Evolutionary conservation across 2,113 vertebrate species (phyloP).

Genomic region (Pao palembangensis): DNA sequence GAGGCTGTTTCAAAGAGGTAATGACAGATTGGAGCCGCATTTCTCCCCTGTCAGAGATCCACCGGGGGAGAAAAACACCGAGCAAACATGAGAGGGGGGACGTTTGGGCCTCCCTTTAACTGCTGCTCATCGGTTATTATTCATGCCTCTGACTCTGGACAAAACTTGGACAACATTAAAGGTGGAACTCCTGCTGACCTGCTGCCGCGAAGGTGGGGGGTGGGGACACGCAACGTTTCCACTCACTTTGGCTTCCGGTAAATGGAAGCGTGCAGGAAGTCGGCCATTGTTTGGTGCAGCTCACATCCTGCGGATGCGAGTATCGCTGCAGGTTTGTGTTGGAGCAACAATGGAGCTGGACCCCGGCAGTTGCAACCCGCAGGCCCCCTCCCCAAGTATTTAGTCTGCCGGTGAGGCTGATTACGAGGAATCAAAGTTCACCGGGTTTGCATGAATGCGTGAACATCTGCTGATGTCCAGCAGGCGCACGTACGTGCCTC

Average conservation of each 20-base stretch:
- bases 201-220: neutral
- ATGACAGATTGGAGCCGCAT: too few species aligned
- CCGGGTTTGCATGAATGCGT: constrained; percentile 50
- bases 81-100: too few species aligned
- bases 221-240: too few species aligned
- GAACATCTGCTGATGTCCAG: constrained; percentile 38
- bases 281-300: constrained; percentile 32
- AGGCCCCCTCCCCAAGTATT: constrained; percentile 50
- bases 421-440: constrained; percentile 64
- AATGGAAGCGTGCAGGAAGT: constrained; percentile 28
- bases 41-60: too few species aligned
- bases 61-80: too few species aligned
- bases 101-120: too few species aligned
- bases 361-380: constrained; percentile 25
- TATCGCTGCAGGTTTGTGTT: too few species aligned
- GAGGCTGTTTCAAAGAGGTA: too few species aligned
- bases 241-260: too few species aligned
- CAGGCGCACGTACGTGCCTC: constrained; percentile 30
- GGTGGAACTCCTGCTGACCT: constrained; percentile 13
- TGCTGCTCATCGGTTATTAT: too few species aligned
- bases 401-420: constrained; percentile 59
- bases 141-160: too few species aligned
- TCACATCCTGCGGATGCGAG: constrained; percentile 49
- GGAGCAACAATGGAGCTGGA: constrained; percentile 44
- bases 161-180: neutral